These are phyloP conservation scores for Drosophila emarginata DNA, from an alignment of 2,888 invertebrate genomes.

Conservation along the genomic window DNA sequence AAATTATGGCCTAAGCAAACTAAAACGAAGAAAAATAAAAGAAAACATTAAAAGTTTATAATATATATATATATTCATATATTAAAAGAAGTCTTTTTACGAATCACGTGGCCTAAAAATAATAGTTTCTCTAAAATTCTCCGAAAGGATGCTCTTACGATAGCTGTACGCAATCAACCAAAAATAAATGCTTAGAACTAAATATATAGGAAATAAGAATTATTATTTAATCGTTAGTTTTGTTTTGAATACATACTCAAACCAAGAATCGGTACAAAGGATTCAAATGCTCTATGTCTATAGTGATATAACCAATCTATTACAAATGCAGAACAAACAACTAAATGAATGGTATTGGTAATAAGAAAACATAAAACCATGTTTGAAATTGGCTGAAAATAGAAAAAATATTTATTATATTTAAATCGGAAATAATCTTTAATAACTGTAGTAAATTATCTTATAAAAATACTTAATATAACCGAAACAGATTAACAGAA, in stretches of 20 bases:
- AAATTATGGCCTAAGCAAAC: slow-evolving; percentile 6
- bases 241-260: slow-evolving; percentile 14
- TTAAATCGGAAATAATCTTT: too few species aligned
- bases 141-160: slow-evolving; percentile 18
- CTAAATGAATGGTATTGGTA: slow-evolving; percentile 32
- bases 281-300: not conserved
- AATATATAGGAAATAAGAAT: not conserved
- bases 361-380: slow-evolving; percentile 29
- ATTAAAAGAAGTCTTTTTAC: not conserved
- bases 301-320: not conserved
- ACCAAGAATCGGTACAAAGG: not conserved
- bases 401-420: too few species aligned
- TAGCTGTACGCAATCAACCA: slow-evolving; percentile 37
- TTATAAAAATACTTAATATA: not conserved
- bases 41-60: not conserved
- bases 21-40: not conserved
- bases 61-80: not conserved
- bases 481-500: not conserved
- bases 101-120: not conserved
- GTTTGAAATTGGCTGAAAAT: slow-evolving; percentile 38
- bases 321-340: slow-evolving; percentile 18
- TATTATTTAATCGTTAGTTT: not conserved
- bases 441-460: too few species aligned
- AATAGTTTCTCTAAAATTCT: slow-evolving; percentile 13
- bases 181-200: slow-evolving; percentile 48